phyloP scores from a whole-genome alignment of 2,888 invertebrate genomes.

The Artemia sinica region DNA sequence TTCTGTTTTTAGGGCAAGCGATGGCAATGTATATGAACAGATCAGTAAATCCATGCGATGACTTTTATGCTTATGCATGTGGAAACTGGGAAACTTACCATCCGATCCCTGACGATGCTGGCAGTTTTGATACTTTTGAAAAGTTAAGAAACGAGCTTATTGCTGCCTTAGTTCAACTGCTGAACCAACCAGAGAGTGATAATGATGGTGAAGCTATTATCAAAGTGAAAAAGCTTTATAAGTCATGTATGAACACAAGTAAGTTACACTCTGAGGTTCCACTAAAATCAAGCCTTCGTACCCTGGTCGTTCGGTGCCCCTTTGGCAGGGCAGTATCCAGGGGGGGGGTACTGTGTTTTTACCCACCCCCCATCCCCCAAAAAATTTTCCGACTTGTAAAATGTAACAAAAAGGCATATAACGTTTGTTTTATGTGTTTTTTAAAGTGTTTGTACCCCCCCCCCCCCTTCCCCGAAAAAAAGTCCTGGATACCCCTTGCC shows the following conservation, averaged over 20 bases:
- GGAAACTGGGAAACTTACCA: constrained; percentile 69
- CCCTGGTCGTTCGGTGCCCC: too few relatives aligned
- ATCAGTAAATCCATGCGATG: constrained; percentile 53
- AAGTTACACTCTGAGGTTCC: constrained; percentile 15
- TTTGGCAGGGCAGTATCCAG: too few relatives aligned
- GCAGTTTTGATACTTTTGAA: constrained; percentile 75
- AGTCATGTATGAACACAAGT: constrained; percentile 65
- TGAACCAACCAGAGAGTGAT: constrained; percentile 38
- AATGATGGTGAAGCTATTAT: constrained; percentile 42
- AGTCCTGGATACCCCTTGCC: too few relatives aligned
- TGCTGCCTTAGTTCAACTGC: constrained; percentile 34
- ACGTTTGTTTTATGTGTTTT: too few relatives aligned
- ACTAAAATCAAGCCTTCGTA: too few relatives aligned
- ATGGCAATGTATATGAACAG: constrained; percentile 61
- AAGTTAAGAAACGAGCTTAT: constrained; percentile 62
- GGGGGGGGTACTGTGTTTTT: too few relatives aligned
- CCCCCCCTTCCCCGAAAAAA: too few relatives aligned
- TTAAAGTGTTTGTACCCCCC: too few relatives aligned
- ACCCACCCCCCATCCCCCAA: too few relatives aligned
- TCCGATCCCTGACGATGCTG: constrained; percentile 72
- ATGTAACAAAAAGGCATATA: too few relatives aligned
- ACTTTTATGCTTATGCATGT: constrained; percentile 68
- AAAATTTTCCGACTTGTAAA: too few relatives aligned
- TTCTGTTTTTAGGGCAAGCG: constrained; percentile 30
- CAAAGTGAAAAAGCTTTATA: constrained; percentile 67